These are phyloP conservation scores for Aplysina aerophoba DNA, from an alignment of 37 sponge, comb jelly and placozoan species.

Conservation along the genomic window DNA sequence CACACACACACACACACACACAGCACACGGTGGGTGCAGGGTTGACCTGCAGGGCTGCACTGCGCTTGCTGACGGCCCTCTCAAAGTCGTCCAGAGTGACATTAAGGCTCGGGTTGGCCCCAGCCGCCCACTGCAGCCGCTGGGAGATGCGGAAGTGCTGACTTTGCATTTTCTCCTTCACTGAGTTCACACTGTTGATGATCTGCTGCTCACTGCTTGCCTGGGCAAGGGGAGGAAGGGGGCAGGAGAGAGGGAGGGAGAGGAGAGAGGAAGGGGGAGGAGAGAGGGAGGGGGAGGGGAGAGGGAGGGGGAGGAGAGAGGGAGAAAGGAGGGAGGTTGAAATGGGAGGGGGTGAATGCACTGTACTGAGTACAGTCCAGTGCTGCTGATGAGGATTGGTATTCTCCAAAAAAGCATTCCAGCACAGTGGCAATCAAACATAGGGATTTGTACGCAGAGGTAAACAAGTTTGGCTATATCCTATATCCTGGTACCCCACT, in stretches of 20 bases:
- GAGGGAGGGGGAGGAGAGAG: background rate
- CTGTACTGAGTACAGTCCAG: too few species aligned
- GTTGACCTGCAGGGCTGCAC: constrained; percentile 54
- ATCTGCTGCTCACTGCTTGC: constrained; percentile 31
- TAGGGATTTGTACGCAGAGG: too few species aligned
- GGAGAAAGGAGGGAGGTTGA: background rate
- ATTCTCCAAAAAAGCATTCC: too few species aligned
- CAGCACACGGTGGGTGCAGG: too few species aligned
- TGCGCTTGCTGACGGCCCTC: constrained; percentile 63
- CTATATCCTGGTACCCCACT: too few species aligned
- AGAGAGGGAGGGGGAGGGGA: background rate
- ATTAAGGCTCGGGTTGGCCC: constrained; percentile 87
- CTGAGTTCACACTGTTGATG: constrained; percentile 39
- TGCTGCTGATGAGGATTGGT: too few species aligned
- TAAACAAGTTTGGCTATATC: too few species aligned
- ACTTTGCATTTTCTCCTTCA: constrained; percentile 75
- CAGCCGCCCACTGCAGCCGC: constrained; percentile 96
- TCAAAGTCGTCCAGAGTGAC: constrained; percentile 81
- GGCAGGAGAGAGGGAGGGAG: background rate
- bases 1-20: too few species aligned
- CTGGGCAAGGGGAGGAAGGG: background rate
- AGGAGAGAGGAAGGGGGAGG: background rate
- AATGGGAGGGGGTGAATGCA: too few species aligned
- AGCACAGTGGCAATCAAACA: too few species aligned
- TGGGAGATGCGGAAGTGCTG: constrained; percentile 87